A percentile compares a stretch with the other conserved stretches of the same genome.
Conservation (phyloP, 2,888 invertebrate genomes). For the Caradrina clavipalpis region DNA sequence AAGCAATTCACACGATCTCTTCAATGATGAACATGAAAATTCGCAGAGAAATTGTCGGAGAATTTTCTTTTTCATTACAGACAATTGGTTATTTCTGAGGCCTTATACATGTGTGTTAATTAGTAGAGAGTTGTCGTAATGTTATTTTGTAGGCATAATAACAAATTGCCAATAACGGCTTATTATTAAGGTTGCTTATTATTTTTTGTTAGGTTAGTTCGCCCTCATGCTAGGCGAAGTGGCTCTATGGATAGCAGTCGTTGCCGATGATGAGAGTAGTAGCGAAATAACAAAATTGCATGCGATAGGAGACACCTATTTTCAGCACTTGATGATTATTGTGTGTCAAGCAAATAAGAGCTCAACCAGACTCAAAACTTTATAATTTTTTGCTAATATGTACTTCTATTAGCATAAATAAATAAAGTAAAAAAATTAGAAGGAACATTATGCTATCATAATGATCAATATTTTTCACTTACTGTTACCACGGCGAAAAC, state of each 20-base stretch:
- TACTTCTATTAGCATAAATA: too few species aligned
- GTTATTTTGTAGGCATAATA: conserved; percentile 24
- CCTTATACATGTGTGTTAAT: conserved; percentile 3
- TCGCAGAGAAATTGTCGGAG: background rate
- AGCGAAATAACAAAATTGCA: background rate
- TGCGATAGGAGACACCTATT: background rate
- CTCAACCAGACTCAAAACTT: too few species aligned
- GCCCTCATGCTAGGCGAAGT: background rate
- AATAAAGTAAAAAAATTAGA: too few species aligned
- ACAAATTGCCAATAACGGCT: background rate
- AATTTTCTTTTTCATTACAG: conserved; percentile 28
- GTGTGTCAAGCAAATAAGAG: background rate
- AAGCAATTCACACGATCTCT: conserved; percentile 2
- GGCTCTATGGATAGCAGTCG: too few species aligned
- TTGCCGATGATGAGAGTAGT: background rate
- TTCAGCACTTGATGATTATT: background rate
- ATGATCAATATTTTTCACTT: too few species aligned
- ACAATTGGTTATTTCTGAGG: conserved; percentile 4
- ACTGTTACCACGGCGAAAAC: too few species aligned
- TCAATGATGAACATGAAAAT: background rate
- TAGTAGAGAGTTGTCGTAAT: conserved; percentile 7
- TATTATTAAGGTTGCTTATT: background rate
- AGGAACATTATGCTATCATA: too few species aligned
- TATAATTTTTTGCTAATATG: too few species aligned
- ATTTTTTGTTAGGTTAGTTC: background rate